Conservation (phyloP, 2,113 vertebrate genomes). For the human (Homo sapiens) region GRCh38 chr2:76395501-76396000, state of each 20-base stretch:
- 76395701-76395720: neutral
- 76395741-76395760: neutral
- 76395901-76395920: neutral
- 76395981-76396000: neutral
- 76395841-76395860: neutral
- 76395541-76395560: neutral
- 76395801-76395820: rapidly evolving
- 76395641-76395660: neutral
- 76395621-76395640: neutral
- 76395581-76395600: neutral
- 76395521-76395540: neutral
- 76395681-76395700: neutral
- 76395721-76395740: neutral
- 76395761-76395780: neutral
- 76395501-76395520: neutral
- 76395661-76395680: neutral
- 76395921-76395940: neutral
- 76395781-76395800: neutral
- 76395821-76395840: neutral
- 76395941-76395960: neutral
- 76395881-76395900: neutral
- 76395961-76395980: neutral
- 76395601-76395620: neutral
- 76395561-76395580: neutral
- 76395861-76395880: too few species aligned